These are phyloP conservation scores for Coilia nasus DNA, from an alignment of 2,797 vertebrate genomes.

Conservation along the genomic window DNA sequence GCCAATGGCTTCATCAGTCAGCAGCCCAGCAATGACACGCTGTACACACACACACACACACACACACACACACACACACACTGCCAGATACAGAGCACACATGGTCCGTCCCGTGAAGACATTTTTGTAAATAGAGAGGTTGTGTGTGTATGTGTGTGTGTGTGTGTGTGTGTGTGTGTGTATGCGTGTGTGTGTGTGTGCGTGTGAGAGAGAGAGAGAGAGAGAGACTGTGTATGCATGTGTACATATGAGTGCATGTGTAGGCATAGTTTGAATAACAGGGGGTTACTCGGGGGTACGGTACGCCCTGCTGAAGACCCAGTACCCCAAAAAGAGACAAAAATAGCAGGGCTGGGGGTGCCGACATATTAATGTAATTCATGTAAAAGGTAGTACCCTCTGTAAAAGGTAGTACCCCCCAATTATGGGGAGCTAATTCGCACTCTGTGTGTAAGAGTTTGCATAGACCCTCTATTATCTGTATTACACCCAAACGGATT, in stretches of 20 bases:
- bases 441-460: no score
- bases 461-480: no score
- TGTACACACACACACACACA: not conserved
- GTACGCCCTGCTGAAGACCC: no score
- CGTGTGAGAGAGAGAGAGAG: not conserved
- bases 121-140: not conserved
- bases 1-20: constrained; percentile 52
- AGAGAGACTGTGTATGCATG: not conserved
- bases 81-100: not conserved
- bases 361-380: no score
- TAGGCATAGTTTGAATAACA: no score
- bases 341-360: no score
- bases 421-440: no score
- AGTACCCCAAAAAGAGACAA: no score
- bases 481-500: no score
- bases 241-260: constrained; percentile 30
- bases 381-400: no score
- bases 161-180: not conserved
- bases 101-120: not conserved
- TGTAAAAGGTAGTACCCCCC: no score
- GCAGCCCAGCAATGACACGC: not conserved
- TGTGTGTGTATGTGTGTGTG: constrained; percentile 60
- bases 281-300: no score
- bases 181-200: constrained; percentile 20
- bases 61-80: not conserved